These are phyloP conservation scores for Urophycis tenuis DNA, from an alignment of 2,797 vertebrate species.

Conservation along the genomic window DNA sequence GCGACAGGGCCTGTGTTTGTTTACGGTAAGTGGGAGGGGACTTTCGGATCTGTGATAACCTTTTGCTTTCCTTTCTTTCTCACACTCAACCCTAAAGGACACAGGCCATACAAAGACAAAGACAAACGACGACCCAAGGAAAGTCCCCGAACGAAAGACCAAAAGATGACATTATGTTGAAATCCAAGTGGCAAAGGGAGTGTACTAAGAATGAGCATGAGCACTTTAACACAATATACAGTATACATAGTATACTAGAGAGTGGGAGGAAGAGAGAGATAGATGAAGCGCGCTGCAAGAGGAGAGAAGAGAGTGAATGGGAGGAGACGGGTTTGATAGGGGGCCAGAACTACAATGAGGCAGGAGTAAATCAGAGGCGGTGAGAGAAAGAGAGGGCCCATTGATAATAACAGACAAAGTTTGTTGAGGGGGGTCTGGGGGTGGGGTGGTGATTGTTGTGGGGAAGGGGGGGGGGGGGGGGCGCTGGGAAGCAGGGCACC, in stretches of 20 bases:
- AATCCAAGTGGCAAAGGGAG: background rate
- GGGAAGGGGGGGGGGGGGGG: background rate
- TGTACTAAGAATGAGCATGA: background rate
- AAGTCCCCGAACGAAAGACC: background rate
- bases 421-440: conserved; percentile 1
- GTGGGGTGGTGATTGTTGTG: background rate
- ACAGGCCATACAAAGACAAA: background rate
- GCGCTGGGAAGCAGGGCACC: conserved; percentile 20
- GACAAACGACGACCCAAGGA: background rate
- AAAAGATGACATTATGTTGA: background rate
- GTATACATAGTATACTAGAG: background rate
- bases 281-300: background rate
- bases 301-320: conserved; percentile 1
- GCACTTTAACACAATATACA: background rate
- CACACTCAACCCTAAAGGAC: background rate
- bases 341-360: background rate
- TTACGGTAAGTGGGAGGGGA: background rate
- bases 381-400: conserved; percentile 23
- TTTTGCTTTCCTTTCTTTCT: background rate
- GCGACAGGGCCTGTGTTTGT: background rate
- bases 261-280: background rate
- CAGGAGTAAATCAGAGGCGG: conserved; percentile 16
- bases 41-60: background rate
- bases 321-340: background rate
- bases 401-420: conserved; percentile 25